Base-by-base conservation (phyloP, 2,113 vertebrate species). In the Mugil cephalus region DNA sequence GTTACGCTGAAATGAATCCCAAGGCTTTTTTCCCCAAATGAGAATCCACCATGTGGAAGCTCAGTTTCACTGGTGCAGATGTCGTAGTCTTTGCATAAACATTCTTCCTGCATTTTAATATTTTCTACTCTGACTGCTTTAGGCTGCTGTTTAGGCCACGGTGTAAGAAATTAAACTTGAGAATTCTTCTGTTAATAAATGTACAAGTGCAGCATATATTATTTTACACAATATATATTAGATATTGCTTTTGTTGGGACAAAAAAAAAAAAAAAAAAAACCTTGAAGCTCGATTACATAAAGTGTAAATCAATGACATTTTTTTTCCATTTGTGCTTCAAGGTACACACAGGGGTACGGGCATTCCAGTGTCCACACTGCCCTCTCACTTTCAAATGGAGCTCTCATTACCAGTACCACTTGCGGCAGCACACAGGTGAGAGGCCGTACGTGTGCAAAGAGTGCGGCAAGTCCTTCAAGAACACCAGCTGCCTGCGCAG, bases 391-490 rank as follows among this genome's bases (percentile, higher is more conserved):
- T 98, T 98, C 91, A 98, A 98, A 83, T 97, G 96, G 96, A 97
- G 96, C 0, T 97, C 97, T 0, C 96, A 97, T 88, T 97, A 96
- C 89, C 96, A 97, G 91, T 97, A 97, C 79, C 97, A 99, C 85
- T 89, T 95, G 59, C 91, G 97, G 17, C 94, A 96, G 59, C 97
- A 98, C 93, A 96, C 97, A 0, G 97, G 97, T 0, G 96, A 98
- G 83, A 92, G 95, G 14, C 96, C 97, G 0, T 98, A 96, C 9
- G 92, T 94, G 17, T 98, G 97, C 36, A 91, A 94, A 38, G 96
- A 97, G 59, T 98, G 97, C 1, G 96, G 96, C 76, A 97, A 97
- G 83, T 95, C 96, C 39, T 98, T 98, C 91, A 96, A 96, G 75
- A 97, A 97, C 87, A 96, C 96, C 17, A 97, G 96, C 38, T 96